phyloP scores from a whole-genome alignment of 1,140 invertebrate species.

The Drosophila suzukii region DNA sequence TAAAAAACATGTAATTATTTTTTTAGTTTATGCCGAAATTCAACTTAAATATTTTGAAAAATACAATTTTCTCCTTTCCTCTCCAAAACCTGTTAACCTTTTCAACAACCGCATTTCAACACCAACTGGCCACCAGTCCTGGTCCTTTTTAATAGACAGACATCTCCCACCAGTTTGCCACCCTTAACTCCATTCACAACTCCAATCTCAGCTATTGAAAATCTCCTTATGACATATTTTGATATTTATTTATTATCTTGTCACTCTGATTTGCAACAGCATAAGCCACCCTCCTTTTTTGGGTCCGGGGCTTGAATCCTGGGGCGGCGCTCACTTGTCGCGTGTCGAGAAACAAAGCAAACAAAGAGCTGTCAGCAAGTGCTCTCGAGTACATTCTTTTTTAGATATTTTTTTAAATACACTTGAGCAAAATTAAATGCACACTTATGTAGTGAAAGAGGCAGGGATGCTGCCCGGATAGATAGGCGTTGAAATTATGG shows the following conservation, averaged over 20 bases:
- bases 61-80: background rate
- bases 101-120: background rate
- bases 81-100: slow-evolving; percentile 5
- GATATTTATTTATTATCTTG: slow-evolving; percentile 84
- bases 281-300: slow-evolving; percentile 58
- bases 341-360: slow-evolving; percentile 60
- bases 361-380: slow-evolving; percentile 78
- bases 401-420: slow-evolving; percentile 62
- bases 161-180: background rate
- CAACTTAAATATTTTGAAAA: background rate
- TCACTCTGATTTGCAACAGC: slow-evolving; percentile 72
- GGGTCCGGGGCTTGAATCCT: slow-evolving; percentile 1
- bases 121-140: slow-evolving; percentile 8
- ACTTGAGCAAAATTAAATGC: slow-evolving; percentile 78
- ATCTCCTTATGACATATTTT: slow-evolving; percentile 83
- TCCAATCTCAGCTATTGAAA: slow-evolving; percentile 53
- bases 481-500: slow-evolving; percentile 62
- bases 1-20: too few relatives aligned
- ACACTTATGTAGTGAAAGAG: slow-evolving; percentile 53
- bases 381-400: slow-evolving; percentile 50
- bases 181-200: slow-evolving; percentile 6
- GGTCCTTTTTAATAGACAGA: background rate
- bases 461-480: slow-evolving; percentile 9
- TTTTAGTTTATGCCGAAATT: too few relatives aligned
- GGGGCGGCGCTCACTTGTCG: slow-evolving; percentile 62